phyloP scores from a whole-genome alignment of 2,113 vertebrate species.

The Pimephales promelas region DNA sequence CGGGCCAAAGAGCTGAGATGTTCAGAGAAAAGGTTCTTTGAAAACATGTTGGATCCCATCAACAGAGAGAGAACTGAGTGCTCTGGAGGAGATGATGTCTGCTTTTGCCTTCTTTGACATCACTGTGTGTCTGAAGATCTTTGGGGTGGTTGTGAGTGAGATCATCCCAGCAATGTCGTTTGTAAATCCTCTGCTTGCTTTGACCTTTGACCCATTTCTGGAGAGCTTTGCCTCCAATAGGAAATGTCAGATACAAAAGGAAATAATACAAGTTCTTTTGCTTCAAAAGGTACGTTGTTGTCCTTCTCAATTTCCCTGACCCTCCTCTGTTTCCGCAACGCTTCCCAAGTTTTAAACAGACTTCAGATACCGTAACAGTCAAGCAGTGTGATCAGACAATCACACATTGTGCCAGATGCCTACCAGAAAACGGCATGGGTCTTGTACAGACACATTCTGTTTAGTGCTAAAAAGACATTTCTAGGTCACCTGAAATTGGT shows the following conservation, averaged over 20 bases:
- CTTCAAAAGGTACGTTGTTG: constrained; percentile 15
- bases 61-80: neutral
- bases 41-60: constrained; percentile 46
- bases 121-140: neutral
- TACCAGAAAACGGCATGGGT: constrained; percentile 5
- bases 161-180: constrained; percentile 17
- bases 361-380: constrained; percentile 11
- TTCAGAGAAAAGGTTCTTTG: constrained; percentile 36
- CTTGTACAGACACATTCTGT: constrained; percentile 9
- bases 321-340: neutral
- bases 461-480: constrained; percentile 32
- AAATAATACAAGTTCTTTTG: constrained; percentile 19
- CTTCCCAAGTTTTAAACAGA: constrained; percentile 29
- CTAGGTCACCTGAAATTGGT: constrained; percentile 38
- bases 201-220: constrained; percentile 23
- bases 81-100: constrained; percentile 6
- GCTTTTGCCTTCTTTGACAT: constrained; percentile 20
- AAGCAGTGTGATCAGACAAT: constrained; percentile 12
- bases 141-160: neutral
- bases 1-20: constrained; percentile 12
- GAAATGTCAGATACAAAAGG: constrained; percentile 27
- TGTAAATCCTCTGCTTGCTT: constrained; percentile 2
- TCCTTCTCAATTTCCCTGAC: neutral
- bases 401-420: constrained; percentile 26
- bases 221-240: constrained; percentile 7